A percentile compares a stretch with the other conserved stretches of the same genome.
Conservation (phyloP, 37 sponge, comb jelly and placozoan species). For the Halichondria panicea region DNA sequence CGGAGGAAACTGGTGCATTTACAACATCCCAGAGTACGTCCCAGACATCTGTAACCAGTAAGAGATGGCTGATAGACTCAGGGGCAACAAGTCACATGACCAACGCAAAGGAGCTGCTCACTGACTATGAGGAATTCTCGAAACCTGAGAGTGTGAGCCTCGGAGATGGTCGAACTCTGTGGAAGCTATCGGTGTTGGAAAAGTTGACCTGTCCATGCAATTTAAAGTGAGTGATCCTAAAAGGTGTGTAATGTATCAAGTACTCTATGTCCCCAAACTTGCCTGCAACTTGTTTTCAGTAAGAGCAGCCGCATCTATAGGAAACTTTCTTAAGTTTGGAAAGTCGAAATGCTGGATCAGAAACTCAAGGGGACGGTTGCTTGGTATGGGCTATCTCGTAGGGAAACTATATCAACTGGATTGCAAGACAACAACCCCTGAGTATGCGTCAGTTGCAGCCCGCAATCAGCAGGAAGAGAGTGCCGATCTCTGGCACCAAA, state of each 20-base stretch:
- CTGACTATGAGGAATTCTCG: constrained; percentile 35
- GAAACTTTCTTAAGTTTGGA: constrained; percentile 24
- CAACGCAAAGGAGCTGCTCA: constrained; percentile 1
- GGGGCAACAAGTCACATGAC: constrained; percentile 64
- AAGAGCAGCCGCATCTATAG: constrained; percentile 28
- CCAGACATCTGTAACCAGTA: too few relatives aligned
- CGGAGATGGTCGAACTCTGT: constrained; percentile 49
- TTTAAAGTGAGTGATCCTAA: constrained; percentile 35
- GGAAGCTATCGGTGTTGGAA: constrained; percentile 36
- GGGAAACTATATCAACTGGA: constrained; percentile 43
- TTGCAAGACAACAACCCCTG: constrained; percentile 5
- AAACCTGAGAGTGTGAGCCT: constrained; percentile 40
- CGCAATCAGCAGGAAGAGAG: constrained; percentile 6
- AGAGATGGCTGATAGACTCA: constrained; percentile 46
- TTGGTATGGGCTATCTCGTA: constrained; percentile 32
- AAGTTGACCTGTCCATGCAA: constrained; percentile 25
- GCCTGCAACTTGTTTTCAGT: constrained; percentile 56
- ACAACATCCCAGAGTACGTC: constrained; percentile 1
- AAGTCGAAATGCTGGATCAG: constrained; percentile 36
- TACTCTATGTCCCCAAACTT: constrained; percentile 47
- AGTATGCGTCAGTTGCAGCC: constrained; percentile 16
- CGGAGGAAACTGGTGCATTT: constrained; percentile 8
- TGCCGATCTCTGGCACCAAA: constrained; percentile 51
- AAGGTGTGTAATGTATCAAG: constrained; percentile 13
- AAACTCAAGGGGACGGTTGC: constrained; percentile 7